Base-by-base conservation (phyloP, 2,888 invertebrate species). In the Lepidonotus clava region DNA sequence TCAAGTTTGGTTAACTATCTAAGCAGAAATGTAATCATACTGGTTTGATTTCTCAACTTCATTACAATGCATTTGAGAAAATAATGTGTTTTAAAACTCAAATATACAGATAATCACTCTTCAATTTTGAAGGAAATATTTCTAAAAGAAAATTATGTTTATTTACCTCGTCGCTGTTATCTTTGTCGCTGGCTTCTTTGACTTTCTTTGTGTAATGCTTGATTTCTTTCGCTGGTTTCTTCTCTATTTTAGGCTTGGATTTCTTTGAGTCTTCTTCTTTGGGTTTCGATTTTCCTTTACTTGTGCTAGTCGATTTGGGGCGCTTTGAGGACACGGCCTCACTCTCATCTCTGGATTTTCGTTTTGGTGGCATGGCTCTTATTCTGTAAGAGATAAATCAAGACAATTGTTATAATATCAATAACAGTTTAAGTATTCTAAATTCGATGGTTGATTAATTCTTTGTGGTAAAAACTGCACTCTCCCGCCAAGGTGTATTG, bases 171-270 rank as follows among this genome's bases (percentile, higher is more conserved):
- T 76, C 38, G 0, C 21, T 6, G 4, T 8, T 61, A 8, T 76
- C 76, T 40, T 40, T 76, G 21, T 38, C 40, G 6, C 6, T 38
- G 40, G 38, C 21, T 38, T 76, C 76, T 36, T 76, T 76, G 6
- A 76, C n/a, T 14, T 76, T 28, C 38, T 76, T 76, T 18, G 76
- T 34, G 38, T 76, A 76, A 34, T 76, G 76, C 38, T 76, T 76
- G 1, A 40, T 38, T 76, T 28, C 14, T 28, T 76, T 76, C 2
- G 71, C 32, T n/a, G 36, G 24, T 76, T 28, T 5, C 14, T 36
- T 76, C 4, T 4, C 40, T 38, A 11, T 40, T 76, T 5, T 38
- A 76, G 76, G 21, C 51, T 51, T 51, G 11, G 51, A 14, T 40
- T 76, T 76, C 36, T 76, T 76, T 38, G 34, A 1, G 11, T 76